These are phyloP conservation scores for Sardina pilchardus DNA, from an alignment of 2,113 vertebrate genomes.

Conservation along the genomic window DNA sequence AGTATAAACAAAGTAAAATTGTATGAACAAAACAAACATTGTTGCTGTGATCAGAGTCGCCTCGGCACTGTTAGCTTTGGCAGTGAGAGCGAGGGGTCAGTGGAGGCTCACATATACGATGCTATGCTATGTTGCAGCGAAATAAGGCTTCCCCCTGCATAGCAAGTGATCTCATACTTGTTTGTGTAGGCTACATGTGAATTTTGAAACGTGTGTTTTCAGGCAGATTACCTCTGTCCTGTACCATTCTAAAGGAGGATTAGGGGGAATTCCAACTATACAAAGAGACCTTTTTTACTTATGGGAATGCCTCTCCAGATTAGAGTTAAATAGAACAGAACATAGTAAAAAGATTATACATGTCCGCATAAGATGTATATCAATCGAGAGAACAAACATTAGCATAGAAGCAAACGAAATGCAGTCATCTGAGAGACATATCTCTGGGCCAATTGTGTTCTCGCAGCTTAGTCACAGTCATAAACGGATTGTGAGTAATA, in stretches of 20 bases:
- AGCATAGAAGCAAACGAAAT: neutral
- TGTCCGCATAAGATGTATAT: neutral
- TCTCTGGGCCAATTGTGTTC: neutral
- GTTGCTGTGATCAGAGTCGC: neutral
- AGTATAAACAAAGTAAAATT: neutral
- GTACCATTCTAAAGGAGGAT: neutral
- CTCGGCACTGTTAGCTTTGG: neutral
- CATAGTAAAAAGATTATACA: neutral
- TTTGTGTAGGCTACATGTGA: neutral
- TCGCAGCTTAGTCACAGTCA: neutral
- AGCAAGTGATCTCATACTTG: neutral
- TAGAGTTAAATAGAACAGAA: neutral
- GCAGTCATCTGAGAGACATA: neutral
- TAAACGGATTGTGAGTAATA: neutral
- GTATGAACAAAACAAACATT: neutral
- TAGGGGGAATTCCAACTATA: slow-evolving; percentile 12
- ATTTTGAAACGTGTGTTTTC: neutral
- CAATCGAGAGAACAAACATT: neutral
- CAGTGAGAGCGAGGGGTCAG: neutral
- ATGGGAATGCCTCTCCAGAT: neutral
- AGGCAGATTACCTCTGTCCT: neutral
- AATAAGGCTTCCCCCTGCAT: neutral
- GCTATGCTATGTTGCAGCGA: neutral
- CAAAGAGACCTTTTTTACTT: slow-evolving; percentile 11
- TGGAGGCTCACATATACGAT: neutral